phyloP scores from a whole-genome alignment of 2,113 vertebrate species.

The Neogale vison region DNA sequence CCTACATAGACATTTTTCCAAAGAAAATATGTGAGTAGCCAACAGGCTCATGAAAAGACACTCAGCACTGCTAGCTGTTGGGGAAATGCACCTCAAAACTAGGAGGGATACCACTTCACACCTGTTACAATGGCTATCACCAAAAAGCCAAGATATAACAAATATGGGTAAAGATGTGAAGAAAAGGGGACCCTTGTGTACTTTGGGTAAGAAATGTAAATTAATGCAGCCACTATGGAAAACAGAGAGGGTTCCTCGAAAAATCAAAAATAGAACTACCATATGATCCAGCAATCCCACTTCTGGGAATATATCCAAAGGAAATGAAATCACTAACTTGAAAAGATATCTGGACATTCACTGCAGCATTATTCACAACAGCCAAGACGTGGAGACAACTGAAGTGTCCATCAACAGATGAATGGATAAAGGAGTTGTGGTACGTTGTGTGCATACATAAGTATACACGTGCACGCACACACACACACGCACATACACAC shows the following conservation, averaged over 20 bases:
- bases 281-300: neutral
- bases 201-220: neutral
- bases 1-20: neutral
- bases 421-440: neutral
- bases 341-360: neutral
- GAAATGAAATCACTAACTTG: neutral
- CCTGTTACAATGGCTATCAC: neutral
- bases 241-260: neutral
- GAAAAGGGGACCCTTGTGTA: neutral
- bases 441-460: no score
- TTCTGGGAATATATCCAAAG: neutral
- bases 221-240: neutral
- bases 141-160: neutral
- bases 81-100: neutral
- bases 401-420: neutral
- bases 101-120: neutral
- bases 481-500: no score
- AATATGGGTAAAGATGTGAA: neutral
- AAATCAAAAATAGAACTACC: neutral
- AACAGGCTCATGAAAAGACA: neutral
- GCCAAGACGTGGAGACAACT: neutral
- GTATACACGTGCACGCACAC: rapidly evolving
- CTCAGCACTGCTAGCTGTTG: neutral
- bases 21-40: neutral
- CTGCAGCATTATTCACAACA: neutral